phyloP scores from a whole-genome alignment of 2,797 vertebrate species.

The Parotocinclus haroldoi region DNA sequence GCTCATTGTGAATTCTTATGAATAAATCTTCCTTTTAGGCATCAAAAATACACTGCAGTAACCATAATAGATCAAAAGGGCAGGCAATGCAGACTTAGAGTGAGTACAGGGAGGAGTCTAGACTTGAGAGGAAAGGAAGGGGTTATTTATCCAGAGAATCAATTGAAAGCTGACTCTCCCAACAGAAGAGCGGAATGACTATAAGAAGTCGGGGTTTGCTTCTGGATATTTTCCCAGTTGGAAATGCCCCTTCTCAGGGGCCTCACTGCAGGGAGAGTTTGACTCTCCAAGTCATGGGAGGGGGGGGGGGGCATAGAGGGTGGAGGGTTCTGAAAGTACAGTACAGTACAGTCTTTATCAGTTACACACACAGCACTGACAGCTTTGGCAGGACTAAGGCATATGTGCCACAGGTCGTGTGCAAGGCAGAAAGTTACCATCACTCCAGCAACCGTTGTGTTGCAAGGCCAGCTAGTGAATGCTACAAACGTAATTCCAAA shows the following conservation, averaged over 20 bases:
- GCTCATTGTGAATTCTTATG: background rate
- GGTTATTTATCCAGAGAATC: conserved; percentile 54
- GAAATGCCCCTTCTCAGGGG: conserved; percentile 72
- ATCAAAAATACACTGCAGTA: background rate
- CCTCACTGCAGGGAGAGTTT: conserved; percentile 68
- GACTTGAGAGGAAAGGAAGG: conserved; percentile 12
- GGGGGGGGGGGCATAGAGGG: conserved; percentile 47
- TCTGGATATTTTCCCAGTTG: conserved; percentile 69
- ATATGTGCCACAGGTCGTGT: conserved; percentile 49
- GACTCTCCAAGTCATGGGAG: conserved; percentile 57
- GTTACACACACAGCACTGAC: conserved; percentile 59
- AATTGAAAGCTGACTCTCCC: conserved; percentile 56
- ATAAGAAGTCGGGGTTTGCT: conserved; percentile 73
- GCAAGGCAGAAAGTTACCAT: conserved; percentile 41
- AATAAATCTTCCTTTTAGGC: background rate
- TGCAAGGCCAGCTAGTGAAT: background rate
- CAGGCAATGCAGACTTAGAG: conserved; percentile 2
- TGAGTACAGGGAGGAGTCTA: background rate
- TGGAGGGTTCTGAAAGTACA: conserved; percentile 65
- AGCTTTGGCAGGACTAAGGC: conserved; percentile 56
- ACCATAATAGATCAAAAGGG: background rate
- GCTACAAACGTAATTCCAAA: background rate
- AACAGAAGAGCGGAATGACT: conserved; percentile 60
- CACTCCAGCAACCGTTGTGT: conserved; percentile 6
- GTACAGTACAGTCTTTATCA: conserved; percentile 69